Evolutionary conservation across 2,888 invertebrate species (phyloP).

Genomic region (Drosophila infuscata): DNA sequence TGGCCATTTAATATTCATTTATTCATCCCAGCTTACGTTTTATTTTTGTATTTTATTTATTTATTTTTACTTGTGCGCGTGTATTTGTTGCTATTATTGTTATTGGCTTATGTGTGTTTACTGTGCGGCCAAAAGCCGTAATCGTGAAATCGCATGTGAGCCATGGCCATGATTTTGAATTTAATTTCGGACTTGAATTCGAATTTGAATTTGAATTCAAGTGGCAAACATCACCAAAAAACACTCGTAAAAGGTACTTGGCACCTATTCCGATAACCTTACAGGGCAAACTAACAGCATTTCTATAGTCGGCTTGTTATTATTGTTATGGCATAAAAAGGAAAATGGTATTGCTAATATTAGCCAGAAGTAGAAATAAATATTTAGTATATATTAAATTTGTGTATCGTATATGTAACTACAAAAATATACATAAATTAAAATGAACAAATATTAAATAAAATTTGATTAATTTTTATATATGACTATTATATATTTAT

Average conservation of each 20-base stretch:
- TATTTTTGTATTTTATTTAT: slow-evolving; percentile 39
- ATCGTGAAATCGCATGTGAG: slow-evolving; percentile 78
- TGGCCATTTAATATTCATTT: slow-evolving; percentile 79
- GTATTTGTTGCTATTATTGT: slow-evolving; percentile 31
- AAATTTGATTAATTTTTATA: not conserved
- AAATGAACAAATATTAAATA: not conserved
- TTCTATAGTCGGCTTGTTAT: slow-evolving; percentile 2
- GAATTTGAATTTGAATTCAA: slow-evolving; percentile 60
- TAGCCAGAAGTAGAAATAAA: not conserved
- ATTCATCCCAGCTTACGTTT: slow-evolving; percentile 76
- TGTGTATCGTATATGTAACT: not conserved
- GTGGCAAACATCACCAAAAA: slow-evolving; percentile 44
- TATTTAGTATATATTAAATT: not conserved
- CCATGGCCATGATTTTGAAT: slow-evolving; percentile 80
- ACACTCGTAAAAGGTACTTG: slow-evolving; percentile 47
- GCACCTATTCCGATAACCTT: slow-evolving; percentile 46
- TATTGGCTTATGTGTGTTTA: slow-evolving; percentile 37
- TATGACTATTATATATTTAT: not conserved
- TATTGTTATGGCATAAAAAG: not conserved
- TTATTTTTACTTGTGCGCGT: slow-evolving; percentile 30
- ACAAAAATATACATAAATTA: not conserved
- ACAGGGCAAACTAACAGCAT: slow-evolving; percentile 30
- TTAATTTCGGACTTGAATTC: slow-evolving; percentile 56
- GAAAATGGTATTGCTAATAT: not conserved
- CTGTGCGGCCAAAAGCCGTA: slow-evolving; percentile 54